Conservation (phyloP, 2,888 invertebrate species). For the Oscheius sp. region DNA sequence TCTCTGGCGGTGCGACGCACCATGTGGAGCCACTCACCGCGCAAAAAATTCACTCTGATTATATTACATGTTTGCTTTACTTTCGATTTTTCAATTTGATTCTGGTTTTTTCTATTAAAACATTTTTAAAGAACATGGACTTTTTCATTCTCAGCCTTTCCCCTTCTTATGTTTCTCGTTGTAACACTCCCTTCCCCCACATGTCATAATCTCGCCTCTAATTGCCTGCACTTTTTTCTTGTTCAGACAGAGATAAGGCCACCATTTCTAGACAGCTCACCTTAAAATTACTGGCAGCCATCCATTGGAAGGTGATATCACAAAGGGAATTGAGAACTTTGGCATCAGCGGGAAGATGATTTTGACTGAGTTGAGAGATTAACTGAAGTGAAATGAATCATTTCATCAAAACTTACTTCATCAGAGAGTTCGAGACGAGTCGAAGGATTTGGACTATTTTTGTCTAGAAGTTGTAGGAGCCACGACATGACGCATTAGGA, state of each 20-base stretch:
- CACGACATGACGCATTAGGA: slow-evolving; percentile 18
- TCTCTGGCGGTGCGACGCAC: too few species aligned
- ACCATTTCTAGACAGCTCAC: neutral
- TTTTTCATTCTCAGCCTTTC: neutral
- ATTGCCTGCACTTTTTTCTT: neutral
- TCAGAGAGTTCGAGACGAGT: slow-evolving; percentile 23
- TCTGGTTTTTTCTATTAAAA: too few species aligned
- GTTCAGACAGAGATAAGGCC: neutral
- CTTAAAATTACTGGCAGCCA: slow-evolving; percentile 31
- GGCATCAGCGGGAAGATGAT: slow-evolving; percentile 26
- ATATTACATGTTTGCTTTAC: too few species aligned
- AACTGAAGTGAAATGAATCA: neutral
- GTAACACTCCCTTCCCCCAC: neutral
- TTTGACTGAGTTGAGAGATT: slow-evolving; percentile 11
- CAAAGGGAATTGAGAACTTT: slow-evolving; percentile 22
- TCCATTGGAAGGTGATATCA: slow-evolving; percentile 30
- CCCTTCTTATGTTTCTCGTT: slow-evolving; percentile 2
- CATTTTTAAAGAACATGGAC: neutral
- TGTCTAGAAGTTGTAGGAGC: slow-evolving; percentile 26
- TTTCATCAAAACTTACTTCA: neutral
- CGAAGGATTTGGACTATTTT: slow-evolving; percentile 28
- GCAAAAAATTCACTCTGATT: too few species aligned
- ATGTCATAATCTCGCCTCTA: neutral
- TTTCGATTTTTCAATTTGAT: too few species aligned
- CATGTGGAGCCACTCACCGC: too few species aligned